phyloP scores from a whole-genome alignment of 2,888 invertebrate genomes.

The Conistra vaccinii region DNA sequence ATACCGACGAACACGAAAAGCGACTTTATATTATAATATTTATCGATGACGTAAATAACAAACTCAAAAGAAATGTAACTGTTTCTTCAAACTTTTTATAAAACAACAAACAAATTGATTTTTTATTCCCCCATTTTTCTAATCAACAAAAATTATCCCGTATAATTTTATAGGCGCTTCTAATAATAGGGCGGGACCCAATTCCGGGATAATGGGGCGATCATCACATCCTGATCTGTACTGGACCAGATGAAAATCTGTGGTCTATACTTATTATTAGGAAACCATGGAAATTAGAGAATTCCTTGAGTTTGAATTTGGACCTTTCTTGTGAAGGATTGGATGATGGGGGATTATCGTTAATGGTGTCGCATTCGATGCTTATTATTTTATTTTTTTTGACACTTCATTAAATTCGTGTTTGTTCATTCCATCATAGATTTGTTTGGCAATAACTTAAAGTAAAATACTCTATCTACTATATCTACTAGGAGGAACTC shows the following conservation, averaged over 20 bases:
- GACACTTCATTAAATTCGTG: neutral
- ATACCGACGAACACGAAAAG: too few species aligned
- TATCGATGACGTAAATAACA: too few species aligned
- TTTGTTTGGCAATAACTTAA: neutral
- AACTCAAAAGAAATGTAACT: neutral
- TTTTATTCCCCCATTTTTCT: slow-evolving; percentile 38
- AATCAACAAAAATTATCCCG: slow-evolving; percentile 53
- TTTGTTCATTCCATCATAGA: neutral
- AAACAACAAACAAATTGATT: slow-evolving; percentile 63
- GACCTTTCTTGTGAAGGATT: slow-evolving; percentile 47
- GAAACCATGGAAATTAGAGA: slow-evolving; percentile 58
- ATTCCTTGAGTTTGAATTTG: slow-evolving; percentile 47
- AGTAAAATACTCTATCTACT: too few species aligned
- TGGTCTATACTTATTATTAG: slow-evolving; percentile 58
- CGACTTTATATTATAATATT: too few species aligned
- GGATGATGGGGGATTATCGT: neutral
- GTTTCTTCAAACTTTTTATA: slow-evolving; percentile 6
- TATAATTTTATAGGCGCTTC: slow-evolving; percentile 60
- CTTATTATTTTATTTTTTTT: neutral
- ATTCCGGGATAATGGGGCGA: slow-evolving; percentile 61
- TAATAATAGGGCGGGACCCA: slow-evolving; percentile 68
- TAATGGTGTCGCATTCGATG: slow-evolving; percentile 32
- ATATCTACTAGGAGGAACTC: too few species aligned
- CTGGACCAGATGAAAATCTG: slow-evolving; percentile 54
- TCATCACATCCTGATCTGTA: slow-evolving; percentile 57